Percentiles rank a stretch among this genome's conserved stretches.
phyloP scores from a whole-genome alignment of 92 coral and sea anemone species.

The Porites rus region DNA sequence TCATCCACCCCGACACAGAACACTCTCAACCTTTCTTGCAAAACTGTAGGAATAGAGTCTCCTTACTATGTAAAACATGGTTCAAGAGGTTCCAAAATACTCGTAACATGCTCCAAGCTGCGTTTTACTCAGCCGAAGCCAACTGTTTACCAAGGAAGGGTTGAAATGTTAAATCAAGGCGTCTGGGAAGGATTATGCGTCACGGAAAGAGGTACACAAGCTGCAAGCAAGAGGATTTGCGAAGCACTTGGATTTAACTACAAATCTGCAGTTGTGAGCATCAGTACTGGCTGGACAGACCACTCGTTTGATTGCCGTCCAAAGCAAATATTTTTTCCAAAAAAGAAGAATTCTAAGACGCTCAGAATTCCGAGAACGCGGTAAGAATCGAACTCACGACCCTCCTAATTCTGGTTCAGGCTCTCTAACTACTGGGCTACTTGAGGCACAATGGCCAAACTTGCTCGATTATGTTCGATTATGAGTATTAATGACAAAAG shows the following conservation, averaged over 20 bases:
- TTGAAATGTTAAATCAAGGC: conserved; percentile 26
- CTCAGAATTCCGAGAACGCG: no score
- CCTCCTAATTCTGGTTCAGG: no score
- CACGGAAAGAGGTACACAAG: neutral
- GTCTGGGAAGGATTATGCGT: conserved; percentile 46
- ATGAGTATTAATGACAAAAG: no score
- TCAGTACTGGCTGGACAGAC: conserved; percentile 29
- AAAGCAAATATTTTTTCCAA: neutral
- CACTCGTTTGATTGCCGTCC: neutral
- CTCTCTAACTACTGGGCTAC: no score
- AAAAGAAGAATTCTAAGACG: neutral
- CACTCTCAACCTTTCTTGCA: neutral
- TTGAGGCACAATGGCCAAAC: no score
- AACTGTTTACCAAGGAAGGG: conserved; percentile 34
- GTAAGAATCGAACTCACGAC: no score
- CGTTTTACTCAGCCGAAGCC: conserved; percentile 25
- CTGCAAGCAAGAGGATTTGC: neutral
- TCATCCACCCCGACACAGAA: neutral
- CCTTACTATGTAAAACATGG: neutral
- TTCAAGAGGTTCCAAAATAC: neutral
- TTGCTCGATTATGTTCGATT: no score
- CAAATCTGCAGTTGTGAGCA: conserved; percentile 2
- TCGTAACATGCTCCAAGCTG: conserved; percentile 18
- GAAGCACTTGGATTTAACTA: conserved; percentile 17
- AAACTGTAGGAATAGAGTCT: neutral